Conservation (phyloP, 2,797 vertebrate genomes). For the Buphagus erythrorhynchus region DNA sequence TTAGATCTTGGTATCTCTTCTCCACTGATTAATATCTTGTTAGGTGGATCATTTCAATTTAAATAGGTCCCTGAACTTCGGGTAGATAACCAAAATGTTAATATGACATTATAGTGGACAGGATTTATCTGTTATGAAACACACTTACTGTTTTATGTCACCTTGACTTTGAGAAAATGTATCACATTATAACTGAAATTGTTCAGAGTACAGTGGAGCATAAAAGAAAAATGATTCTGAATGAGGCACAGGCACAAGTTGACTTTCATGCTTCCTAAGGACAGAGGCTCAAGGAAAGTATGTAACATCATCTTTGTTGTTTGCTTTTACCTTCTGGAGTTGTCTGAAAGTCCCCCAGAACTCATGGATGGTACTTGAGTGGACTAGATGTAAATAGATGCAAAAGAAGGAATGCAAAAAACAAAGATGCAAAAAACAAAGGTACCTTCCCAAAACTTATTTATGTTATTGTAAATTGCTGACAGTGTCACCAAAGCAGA, state of each 20-base stretch:
- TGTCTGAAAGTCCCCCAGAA: slow-evolving; percentile 11
- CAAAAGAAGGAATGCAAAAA: not conserved
- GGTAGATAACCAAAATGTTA: slow-evolving; percentile 32
- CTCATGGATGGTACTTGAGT: not conserved
- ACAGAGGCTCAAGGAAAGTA: slow-evolving; percentile 24
- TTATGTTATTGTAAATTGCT: not conserved
- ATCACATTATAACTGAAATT: slow-evolving; percentile 59
- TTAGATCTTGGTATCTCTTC: not conserved
- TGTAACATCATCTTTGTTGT: slow-evolving; percentile 23
- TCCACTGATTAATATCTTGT: not conserved
- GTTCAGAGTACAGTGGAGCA: slow-evolving; percentile 50
- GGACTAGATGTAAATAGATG: not conserved
- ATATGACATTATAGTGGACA: slow-evolving; percentile 12
- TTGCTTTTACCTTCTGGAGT: slow-evolving; percentile 37
- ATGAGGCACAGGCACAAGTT: not conserved
- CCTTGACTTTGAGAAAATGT: slow-evolving; percentile 68
- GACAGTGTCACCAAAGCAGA: not conserved
- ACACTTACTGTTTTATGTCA: slow-evolving; percentile 59
- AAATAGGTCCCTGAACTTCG: slow-evolving; percentile 14
- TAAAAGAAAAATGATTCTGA: slow-evolving; percentile 68
- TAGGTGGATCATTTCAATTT: slow-evolving; percentile 1
- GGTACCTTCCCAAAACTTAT: not conserved
- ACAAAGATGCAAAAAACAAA: not conserved
- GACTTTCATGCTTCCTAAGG: slow-evolving; percentile 67
- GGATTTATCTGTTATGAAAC: slow-evolving; percentile 62